A percentile compares a stretch with the other conserved stretches of the same genome.
Conservation (phyloP, 1,140 invertebrate genomes). For the Drosophila nigrodunni region DNA sequence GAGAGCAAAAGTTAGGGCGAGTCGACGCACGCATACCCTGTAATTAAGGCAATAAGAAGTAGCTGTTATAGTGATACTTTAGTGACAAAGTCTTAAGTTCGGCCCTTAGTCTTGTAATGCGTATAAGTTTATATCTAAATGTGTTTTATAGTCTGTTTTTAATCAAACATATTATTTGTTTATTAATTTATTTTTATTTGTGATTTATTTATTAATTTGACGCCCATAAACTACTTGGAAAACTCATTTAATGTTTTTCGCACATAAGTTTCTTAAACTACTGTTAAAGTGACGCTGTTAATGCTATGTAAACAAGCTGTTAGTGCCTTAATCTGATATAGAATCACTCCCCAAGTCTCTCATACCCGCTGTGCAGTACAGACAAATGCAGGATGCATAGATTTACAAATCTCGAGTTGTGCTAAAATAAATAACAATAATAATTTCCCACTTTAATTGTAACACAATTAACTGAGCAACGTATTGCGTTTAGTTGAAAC, state of each 20-base stretch:
- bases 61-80: too few species aligned
- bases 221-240: too few species aligned
- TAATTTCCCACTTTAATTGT: constrained; percentile 23
- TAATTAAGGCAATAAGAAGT: not conserved
- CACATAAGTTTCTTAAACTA: not conserved
- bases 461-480: constrained; percentile 17
- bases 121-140: too few species aligned
- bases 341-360: not conserved
- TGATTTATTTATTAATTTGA: too few species aligned
- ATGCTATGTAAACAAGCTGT: not conserved
- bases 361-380: not conserved
- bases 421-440: constrained; percentile 3
- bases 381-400: not conserved
- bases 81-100: too few species aligned
- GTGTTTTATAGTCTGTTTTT: too few species aligned
- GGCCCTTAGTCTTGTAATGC: too few species aligned
- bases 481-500: not conserved
- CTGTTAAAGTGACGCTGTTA: not conserved
- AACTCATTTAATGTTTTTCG: too few species aligned
- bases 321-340: not conserved
- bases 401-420: not conserved
- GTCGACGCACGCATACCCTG: constrained; percentile 1
- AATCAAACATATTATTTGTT: too few species aligned
- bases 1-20: not conserved
- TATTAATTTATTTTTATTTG: too few species aligned